Base-by-base conservation (phyloP, 2,888 invertebrate species). In the Pachycephus smyrnensis region DNA sequence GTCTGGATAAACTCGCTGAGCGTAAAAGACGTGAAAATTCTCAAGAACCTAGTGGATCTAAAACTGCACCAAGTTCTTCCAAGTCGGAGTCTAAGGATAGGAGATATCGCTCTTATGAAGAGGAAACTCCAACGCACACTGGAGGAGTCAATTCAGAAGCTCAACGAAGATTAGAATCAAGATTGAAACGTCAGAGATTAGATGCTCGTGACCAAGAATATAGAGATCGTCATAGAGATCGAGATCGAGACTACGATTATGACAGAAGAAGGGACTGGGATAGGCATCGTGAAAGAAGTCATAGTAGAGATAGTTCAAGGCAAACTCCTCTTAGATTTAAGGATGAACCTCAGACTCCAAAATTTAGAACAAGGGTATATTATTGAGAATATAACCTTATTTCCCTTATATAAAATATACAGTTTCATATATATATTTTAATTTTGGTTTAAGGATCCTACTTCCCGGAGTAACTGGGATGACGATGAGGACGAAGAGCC, bases 41-140 rank as follows among this genome's bases (percentile, higher is more conserved):
- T 0, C 86, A 88, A 36, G 87, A 89, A 15, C 78, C 85, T 3
- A 78, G 32, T 9, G 81, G 37, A 30, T 23, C 91, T 89, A 1
- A 90, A 91, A 79, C 89, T 86, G 9, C 88, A 86, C 76, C 89
- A 87, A 85, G 88, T 88, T 80, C 79, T 12, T 36, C 86, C 80
- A 77, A 78, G 69, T 79, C 82, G 0, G 88, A 88, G 1, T 82
- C 83, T 12, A 91, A 88, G 75, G 90, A 89, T 76, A 93, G 96
- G 74, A 95, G 96, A 90, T 97, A 98, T 88, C 94, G 98, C 75
- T 93, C 94, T 75, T 93, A 95, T 15, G 94, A 95, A 85, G 96
- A 96, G 86, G 98, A 99, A 92, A 98, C 98, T 0, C 99, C 99
- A 0, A 97, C 98, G 0, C 95, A 98, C 88, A 98, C 98, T 0